These are phyloP conservation scores for Rhopilema esculentum DNA, from an alignment of 30 jellyfish, hydroid and myxozoan species.

Conservation along the genomic window DNA sequence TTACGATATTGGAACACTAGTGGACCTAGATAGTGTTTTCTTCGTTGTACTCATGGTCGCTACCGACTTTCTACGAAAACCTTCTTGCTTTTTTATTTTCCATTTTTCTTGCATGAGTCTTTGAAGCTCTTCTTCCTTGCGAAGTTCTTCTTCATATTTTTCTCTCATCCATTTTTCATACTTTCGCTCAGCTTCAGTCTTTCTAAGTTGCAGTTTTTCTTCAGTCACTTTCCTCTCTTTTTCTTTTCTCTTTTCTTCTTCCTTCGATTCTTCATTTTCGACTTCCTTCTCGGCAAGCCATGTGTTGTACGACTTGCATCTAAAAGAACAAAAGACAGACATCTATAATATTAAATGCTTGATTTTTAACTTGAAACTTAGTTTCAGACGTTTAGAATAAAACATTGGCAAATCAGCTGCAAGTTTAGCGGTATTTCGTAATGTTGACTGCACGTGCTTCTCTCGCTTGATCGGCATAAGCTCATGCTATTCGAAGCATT, in stretches of 20 bases:
- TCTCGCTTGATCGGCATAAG: background rate
- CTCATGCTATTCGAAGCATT: too few relatives aligned
- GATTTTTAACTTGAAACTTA: background rate
- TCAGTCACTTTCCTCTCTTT: slow-evolving; percentile 17
- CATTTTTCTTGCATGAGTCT: slow-evolving; percentile 58
- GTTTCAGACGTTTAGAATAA: background rate
- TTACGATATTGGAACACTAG: slow-evolving; percentile 50
- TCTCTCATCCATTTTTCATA: slow-evolving; percentile 70
- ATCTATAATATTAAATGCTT: background rate
- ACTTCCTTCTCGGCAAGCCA: slow-evolving; percentile 63
- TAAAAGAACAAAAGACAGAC: background rate
- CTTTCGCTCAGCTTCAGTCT: slow-evolving; percentile 55
- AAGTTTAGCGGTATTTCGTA: too few relatives aligned
- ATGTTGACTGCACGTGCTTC: too few relatives aligned
- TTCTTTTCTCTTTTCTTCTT: slow-evolving; percentile 41
- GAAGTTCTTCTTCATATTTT: slow-evolving; percentile 60
- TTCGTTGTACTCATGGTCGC: slow-evolving; percentile 1
- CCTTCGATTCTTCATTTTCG: slow-evolving; percentile 14
- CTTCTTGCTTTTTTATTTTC: slow-evolving; percentile 46
- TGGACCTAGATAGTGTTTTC: background rate
- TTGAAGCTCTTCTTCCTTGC: slow-evolving; percentile 52
- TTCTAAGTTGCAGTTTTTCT: slow-evolving; percentile 33
- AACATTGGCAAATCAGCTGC: background rate
- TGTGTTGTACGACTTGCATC: slow-evolving; percentile 42
- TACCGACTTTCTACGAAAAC: slow-evolving; percentile 43